A percentile compares a stretch with the other conserved stretches of the same genome.
phyloP scores from a whole-genome alignment of 1,140 invertebrate genomes.

The Sycobia sp. region DNA sequence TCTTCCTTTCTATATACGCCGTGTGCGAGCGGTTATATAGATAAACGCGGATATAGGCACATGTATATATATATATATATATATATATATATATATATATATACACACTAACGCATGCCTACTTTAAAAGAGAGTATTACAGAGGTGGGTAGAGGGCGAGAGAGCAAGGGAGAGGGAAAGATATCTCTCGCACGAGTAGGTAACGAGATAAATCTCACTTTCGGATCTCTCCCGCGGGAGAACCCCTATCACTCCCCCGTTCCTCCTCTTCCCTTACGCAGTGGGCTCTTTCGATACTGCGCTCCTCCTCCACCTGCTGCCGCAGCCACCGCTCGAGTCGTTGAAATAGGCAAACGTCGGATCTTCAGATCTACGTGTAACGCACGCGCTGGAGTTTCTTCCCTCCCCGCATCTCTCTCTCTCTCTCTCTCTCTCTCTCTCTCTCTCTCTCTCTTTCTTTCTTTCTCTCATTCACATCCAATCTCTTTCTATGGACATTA shows the following conservation, averaged over 20 bases:
- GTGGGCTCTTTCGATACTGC: too few species aligned
- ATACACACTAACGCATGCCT: too few species aligned
- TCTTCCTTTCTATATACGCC: background rate
- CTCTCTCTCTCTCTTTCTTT: too few species aligned
- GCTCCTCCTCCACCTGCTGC: background rate
- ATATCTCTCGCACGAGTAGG: constrained; percentile 23
- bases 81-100: too few species aligned
- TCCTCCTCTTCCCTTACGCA: too few species aligned
- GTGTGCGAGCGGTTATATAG: too few species aligned
- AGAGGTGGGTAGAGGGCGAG: background rate
- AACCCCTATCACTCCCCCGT: constrained; percentile 21
- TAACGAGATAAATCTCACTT: constrained; percentile 50
- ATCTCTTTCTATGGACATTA: too few species aligned
- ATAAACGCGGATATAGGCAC: too few species aligned
- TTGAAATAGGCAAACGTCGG: constrained; percentile 22
- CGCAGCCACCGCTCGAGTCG: constrained; percentile 2
- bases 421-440: too few species aligned
- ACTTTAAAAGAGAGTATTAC: background rate
- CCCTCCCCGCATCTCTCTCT: too few species aligned
- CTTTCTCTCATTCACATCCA: too few species aligned
- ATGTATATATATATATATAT: too few species aligned
- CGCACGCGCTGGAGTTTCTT: constrained; percentile 7
- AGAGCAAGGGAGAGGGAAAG: constrained; percentile 17
- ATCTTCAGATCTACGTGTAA: constrained; percentile 31
- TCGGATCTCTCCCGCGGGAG: constrained; percentile 42